Conservation (phyloP, 1,140 invertebrate species). For the Bombus picipes region DNA sequence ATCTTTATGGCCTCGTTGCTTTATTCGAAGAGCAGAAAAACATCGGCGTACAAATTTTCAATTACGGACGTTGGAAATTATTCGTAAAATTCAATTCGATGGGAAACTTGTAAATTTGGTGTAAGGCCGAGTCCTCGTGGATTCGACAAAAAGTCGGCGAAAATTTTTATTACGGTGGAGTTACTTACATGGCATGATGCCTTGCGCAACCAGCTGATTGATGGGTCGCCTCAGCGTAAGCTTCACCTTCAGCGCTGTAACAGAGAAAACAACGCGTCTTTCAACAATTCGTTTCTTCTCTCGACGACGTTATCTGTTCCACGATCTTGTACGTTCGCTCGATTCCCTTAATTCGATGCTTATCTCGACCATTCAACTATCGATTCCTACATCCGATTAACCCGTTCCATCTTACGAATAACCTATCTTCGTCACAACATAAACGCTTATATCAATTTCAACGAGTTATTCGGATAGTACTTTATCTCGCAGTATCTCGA, state of each 20-base stretch:
- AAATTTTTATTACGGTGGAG: not conserved
- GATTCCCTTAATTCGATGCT: conserved; percentile 7
- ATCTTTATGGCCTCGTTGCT: conserved; percentile 11
- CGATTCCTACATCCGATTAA: not conserved
- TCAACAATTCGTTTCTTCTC: conserved; percentile 8
- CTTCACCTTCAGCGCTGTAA: conserved; percentile 97
- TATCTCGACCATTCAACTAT: not conserved
- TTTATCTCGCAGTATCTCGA: not conserved
- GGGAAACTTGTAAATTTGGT: not conserved
- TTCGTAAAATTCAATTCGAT: not conserved
- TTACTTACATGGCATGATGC: conserved; percentile 98
- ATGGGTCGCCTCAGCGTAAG: conserved; percentile 96
- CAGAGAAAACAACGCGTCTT: conserved; percentile 75
- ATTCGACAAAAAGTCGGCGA: not conserved
- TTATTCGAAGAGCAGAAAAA: not conserved
- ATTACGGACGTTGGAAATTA: not conserved
- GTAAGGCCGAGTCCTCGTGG: not conserved
- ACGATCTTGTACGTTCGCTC: not conserved
- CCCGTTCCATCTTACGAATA: not conserved
- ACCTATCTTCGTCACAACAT: not conserved
- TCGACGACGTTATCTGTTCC: not conserved
- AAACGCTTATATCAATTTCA: no score
- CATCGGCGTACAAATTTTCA: not conserved
- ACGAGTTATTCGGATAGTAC: no score
- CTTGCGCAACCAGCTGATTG: conserved; percentile 97